These are phyloP conservation scores for Brachyhypopomus gauderio DNA, from an alignment of 2,113 vertebrate genomes.

Conservation along the genomic window DNA sequence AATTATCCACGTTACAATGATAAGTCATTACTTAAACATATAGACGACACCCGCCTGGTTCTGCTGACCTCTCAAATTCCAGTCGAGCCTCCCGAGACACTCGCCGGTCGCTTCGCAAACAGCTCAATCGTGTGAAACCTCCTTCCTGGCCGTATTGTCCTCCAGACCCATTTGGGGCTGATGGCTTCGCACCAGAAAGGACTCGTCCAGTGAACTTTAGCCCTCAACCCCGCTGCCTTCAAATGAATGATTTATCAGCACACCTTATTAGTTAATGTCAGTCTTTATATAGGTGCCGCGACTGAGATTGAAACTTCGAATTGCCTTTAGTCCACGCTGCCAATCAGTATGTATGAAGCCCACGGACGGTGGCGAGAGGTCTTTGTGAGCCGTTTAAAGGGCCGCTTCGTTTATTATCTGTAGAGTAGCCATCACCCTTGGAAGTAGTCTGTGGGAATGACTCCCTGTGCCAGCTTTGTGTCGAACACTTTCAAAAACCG, in stretches of 20 bases:
- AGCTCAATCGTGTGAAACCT: constrained; percentile 38
- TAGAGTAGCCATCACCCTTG: not conserved
- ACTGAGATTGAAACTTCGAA: constrained; percentile 69
- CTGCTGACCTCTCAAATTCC: constrained; percentile 12
- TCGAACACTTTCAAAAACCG: constrained; percentile 24
- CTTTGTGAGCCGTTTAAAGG: constrained; percentile 51
- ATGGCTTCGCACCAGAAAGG: constrained; percentile 55
- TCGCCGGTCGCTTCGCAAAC: constrained; percentile 34
- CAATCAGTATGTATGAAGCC: constrained; percentile 68
- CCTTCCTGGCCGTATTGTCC: constrained; percentile 41
- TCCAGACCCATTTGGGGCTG: constrained; percentile 60
- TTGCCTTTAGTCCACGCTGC: constrained; percentile 61
- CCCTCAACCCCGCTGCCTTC: constrained; percentile 69
- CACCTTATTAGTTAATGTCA: constrained; percentile 75
- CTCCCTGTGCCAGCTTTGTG: constrained; percentile 27
- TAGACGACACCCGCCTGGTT: constrained; percentile 54
- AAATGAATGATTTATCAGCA: constrained; percentile 82
- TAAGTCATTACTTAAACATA: constrained; percentile 61
- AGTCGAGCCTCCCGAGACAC: constrained; percentile 33
- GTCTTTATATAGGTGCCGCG: constrained; percentile 62
- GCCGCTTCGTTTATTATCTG: constrained; percentile 15
- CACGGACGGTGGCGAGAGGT: constrained; percentile 36
- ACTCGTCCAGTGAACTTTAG: constrained; percentile 61
- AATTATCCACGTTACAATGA: constrained; percentile 64
- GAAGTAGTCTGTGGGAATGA: constrained; percentile 30